Conservation (phyloP, 2,113 vertebrate genomes). For the Notiomystis cincta region DNA sequence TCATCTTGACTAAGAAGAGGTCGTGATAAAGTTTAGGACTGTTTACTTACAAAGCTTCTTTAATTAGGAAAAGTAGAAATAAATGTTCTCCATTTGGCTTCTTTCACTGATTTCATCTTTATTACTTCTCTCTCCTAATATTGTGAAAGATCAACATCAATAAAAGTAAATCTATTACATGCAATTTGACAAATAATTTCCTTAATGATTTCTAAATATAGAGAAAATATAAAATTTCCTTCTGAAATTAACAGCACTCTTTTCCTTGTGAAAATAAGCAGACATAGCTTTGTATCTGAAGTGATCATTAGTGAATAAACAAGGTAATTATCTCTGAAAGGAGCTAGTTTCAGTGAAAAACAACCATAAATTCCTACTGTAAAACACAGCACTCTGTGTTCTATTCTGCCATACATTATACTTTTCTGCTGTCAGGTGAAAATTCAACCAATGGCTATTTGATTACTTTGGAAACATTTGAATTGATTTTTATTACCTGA, state of each 20-base stretch:
- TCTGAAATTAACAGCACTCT: background rate
- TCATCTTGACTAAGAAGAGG: constrained; percentile 55
- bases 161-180: constrained; percentile 10
- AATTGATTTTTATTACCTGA: constrained; percentile 40
- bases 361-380: background rate
- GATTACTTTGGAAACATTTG: constrained; percentile 46
- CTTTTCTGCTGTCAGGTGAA: constrained; percentile 17
- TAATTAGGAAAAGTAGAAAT: constrained; percentile 34
- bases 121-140: constrained; percentile 17
- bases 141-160: constrained; percentile 21
- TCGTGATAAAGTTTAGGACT: constrained; percentile 23
- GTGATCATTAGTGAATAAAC: constrained; percentile 30
- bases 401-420: background rate
- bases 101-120: constrained; percentile 33
- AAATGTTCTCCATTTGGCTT: constrained; percentile 8
- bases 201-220: constrained; percentile 23
- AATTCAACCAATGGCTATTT: constrained; percentile 25
- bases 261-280: background rate
- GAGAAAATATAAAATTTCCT: background rate
- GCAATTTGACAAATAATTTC: constrained; percentile 26
- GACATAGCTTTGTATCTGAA: background rate
- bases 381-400: background rate
- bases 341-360: constrained; percentile 13
- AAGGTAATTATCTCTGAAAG: constrained; percentile 25
- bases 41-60: constrained; percentile 15